Base-by-base conservation (phyloP, 2,113 vertebrate species). In the Melanotaenia duboulayi region DNA sequence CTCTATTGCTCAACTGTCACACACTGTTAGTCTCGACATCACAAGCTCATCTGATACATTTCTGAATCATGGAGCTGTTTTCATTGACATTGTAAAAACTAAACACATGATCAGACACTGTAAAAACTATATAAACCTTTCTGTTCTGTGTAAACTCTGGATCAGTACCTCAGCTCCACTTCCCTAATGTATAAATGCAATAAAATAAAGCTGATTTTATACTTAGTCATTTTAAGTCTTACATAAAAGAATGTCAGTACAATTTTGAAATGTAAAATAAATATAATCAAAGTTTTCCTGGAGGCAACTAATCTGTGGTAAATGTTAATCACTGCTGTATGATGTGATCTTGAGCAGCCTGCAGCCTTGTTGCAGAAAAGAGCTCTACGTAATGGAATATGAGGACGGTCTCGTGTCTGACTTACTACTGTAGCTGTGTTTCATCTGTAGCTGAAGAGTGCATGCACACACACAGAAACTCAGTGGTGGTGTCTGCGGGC, bases 371-470 rank as follows among this genome's bases (percentile, higher is more conserved):
- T 87, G 90, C 68, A 63, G 87, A 86, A 87, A 87, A 90, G 81
- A 78, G 62, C 46, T 71, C 84, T 82, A 93, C 90, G 93, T 92
- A 92, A 94, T 93, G 93, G 93, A 94, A 94, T 90, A 91, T 93
- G 86, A 91, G 87, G 78, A 84, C 32, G 67, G 87, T 92, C 89
- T 92, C 73, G 74, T 91, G 91, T 91, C 91, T 93, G 91, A 88
- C 84, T 91, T 85, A 80, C 81, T 87, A 89, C 86, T 87, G 87
- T 78, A 74, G 81, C 85, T 86, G 85, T 67, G 88, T 89, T 92
- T 91, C 81, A 90, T 90, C 84, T 91, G 82, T 58, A 0, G 69
- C 25, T 79, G 59, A 82, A 79, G 66, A 69, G 28, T 52, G 46
- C 49, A 63, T 65, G 56, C 68, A 77, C 60, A 78, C 65, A 49